Percentiles rank a stretch among this genome's conserved stretches.
Evolutionary conservation across 2,797 vertebrate genomes (phyloP).

Genomic region (Xenentodon cancila): DNA sequence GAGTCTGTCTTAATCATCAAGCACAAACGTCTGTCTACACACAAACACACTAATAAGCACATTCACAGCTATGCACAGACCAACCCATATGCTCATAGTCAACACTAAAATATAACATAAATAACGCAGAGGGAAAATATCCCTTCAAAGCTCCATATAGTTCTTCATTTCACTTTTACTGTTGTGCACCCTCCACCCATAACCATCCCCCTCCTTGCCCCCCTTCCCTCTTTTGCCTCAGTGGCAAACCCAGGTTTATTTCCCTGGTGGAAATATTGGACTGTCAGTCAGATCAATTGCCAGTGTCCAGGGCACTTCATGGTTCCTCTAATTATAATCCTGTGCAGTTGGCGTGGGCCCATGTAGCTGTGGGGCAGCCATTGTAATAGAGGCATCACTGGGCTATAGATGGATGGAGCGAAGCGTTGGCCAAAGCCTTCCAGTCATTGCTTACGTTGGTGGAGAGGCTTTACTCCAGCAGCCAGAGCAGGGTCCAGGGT

Average conservation of each 20-base stretch:
- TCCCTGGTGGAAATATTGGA: constrained; percentile 86
- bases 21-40: constrained; percentile 16
- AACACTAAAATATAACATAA: constrained; percentile 40
- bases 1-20: constrained; percentile 41
- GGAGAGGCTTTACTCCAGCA: constrained; percentile 81
- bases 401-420: constrained; percentile 82
- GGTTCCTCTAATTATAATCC: constrained; percentile 87
- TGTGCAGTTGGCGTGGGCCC: constrained; percentile 81
- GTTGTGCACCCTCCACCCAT: constrained; percentile 41
- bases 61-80: constrained; percentile 24
- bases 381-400: constrained; percentile 88
- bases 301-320: constrained; percentile 84
- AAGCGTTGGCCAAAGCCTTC: constrained; percentile 76
- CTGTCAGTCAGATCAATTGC: constrained; percentile 88
- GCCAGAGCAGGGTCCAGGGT: constrained; percentile 78
- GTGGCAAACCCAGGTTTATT: constrained; percentile 80
- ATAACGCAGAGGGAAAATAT: constrained; percentile 34
- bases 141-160: constrained; percentile 19
- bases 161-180: constrained; percentile 41
- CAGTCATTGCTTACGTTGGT: constrained; percentile 76
- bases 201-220: constrained; percentile 41
- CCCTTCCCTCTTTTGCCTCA: constrained; percentile 55
- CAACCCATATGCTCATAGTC: constrained; percentile 31
- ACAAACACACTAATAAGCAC: constrained; percentile 4
- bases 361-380: constrained; percentile 83